Percentiles rank a stretch among this genome's conserved stretches.
Conservation (phyloP, 2,113 vertebrate species). For the Xyliphius kryptos region DNA sequence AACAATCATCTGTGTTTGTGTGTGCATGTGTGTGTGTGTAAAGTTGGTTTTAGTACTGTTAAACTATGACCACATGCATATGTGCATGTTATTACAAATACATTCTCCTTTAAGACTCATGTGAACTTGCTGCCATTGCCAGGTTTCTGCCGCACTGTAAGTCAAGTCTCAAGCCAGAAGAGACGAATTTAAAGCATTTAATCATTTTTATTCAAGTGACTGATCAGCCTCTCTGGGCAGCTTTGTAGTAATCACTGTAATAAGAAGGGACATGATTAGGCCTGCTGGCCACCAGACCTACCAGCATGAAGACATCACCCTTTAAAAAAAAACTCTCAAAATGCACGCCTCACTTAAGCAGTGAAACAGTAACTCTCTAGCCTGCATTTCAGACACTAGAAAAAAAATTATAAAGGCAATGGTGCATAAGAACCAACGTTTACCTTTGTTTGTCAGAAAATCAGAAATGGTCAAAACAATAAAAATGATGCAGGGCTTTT, state of each 20-base stretch:
- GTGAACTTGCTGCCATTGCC: slow-evolving; percentile 28
- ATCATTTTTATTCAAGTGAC: slow-evolving; percentile 44
- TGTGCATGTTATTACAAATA: slow-evolving; percentile 15
- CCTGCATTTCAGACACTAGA: neutral
- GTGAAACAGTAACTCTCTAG: neutral
- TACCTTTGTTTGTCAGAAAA: too few species aligned
- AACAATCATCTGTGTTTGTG: too few species aligned
- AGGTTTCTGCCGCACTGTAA: slow-evolving; percentile 35
- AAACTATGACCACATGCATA: too few species aligned
- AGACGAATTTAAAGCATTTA: slow-evolving; percentile 42
- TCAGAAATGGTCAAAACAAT: too few species aligned
- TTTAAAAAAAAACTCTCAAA: neutral
- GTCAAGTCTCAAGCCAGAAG: slow-evolving; percentile 14
- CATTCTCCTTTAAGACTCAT: slow-evolving; percentile 1
- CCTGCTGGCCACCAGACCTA: slow-evolving; percentile 1
- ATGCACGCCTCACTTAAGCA: neutral
- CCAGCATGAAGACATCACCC: neutral
- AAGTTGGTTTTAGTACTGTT: too few species aligned
- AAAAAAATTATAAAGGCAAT: neutral
- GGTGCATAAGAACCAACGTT: neutral
- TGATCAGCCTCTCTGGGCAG: slow-evolving; percentile 38
- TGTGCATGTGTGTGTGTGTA: slow-evolving; percentile 19
- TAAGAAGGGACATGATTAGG: slow-evolving; percentile 41
- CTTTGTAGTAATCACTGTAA: slow-evolving; percentile 25
- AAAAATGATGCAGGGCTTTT: too few species aligned